Conservation (phyloP, 2,113 vertebrate genomes). For the Nerophis lumbriciformis region DNA sequence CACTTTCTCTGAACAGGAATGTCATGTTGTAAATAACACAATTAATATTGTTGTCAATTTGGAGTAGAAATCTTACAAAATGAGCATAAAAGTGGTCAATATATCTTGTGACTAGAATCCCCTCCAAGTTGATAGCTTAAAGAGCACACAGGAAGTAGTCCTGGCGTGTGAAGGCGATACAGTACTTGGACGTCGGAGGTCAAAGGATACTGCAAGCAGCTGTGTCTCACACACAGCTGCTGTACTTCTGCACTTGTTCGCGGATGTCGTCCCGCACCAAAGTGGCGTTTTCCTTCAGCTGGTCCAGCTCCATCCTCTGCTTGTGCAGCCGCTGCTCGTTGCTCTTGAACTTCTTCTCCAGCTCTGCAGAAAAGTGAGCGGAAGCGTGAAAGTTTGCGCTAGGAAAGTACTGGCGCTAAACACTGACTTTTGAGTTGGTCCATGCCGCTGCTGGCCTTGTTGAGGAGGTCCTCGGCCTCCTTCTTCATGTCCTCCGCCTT, state of each 20-base stretch:
- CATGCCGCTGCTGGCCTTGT: conserved; percentile 69
- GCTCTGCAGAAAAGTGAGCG: conserved; percentile 48
- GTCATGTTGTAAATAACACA: no score
- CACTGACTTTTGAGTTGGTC: conserved; percentile 70
- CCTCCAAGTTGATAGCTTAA: conserved; percentile 30
- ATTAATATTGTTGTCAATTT: no score
- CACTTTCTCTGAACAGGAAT: no score
- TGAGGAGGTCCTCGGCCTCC: conserved; percentile 73
- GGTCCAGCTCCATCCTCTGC: conserved; percentile 65
- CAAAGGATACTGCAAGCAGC: background rate
- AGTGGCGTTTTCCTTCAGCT: conserved; percentile 66
- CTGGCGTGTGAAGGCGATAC: conserved; percentile 21
- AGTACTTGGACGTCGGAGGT: conserved; percentile 25
- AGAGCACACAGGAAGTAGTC: conserved; percentile 10
- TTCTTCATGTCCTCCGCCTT: conserved; percentile 59
- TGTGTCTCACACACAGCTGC: conserved; percentile 60
- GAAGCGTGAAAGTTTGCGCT: background rate
- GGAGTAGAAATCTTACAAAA: no score
- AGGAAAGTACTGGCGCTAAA: no score
- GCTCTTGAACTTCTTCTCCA: conserved; percentile 72
- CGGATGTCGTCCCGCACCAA: conserved; percentile 64
- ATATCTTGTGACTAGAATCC: no score
- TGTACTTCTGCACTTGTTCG: conserved; percentile 62
- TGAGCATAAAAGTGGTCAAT: no score
- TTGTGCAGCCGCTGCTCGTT: conserved; percentile 71